Conservation (phyloP, 2,797 vertebrate species). For the Tragelaphus oryx region DNA sequence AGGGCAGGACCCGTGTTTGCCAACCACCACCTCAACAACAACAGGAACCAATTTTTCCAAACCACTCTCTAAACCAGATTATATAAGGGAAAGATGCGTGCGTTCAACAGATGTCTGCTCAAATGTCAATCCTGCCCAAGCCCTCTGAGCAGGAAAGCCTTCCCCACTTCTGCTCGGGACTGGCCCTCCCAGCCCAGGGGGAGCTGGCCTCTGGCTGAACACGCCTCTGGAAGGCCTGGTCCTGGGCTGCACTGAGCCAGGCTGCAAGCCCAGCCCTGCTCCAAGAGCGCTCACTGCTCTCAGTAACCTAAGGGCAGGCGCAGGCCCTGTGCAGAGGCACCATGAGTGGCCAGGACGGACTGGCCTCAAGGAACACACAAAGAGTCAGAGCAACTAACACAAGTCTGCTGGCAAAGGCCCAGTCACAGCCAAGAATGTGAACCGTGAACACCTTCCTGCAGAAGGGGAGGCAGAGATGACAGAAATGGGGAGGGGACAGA, state of each 20-base stretch:
- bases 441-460: background rate
- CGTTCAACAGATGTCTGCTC: background rate
- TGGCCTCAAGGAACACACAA: background rate
- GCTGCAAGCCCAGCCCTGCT: background rate
- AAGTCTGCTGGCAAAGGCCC: background rate
- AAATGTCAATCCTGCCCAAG: fast-evolving
- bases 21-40: background rate
- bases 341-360: background rate
- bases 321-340: background rate
- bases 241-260: background rate
- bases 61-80: background rate
- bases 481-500: fast-evolving
- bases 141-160: background rate
- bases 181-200: background rate
- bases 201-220: background rate
- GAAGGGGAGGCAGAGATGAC: background rate
- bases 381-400: background rate
- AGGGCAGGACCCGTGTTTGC: background rate
- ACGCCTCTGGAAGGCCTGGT: background rate
- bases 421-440: background rate
- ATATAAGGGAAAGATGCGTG: background rate
- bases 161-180: background rate
- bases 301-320: fast-evolving
- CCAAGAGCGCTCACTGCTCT: background rate
- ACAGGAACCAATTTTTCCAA: background rate